phyloP scores from a whole-genome alignment of 1,140 invertebrate genomes.

The Goniozus legneri region DNA sequence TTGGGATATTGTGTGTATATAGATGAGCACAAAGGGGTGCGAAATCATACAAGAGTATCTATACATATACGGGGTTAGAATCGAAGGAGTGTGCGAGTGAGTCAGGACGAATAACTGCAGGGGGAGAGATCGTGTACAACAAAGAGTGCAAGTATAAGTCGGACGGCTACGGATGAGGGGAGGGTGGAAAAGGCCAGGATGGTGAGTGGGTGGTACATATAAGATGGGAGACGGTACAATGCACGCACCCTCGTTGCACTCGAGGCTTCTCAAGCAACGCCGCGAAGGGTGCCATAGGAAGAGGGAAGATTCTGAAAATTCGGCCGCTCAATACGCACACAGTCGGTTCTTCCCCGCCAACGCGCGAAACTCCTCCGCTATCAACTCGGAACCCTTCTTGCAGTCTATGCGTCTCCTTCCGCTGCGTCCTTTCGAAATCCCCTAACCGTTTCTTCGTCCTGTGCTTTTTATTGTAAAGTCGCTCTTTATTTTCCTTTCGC shows the following conservation, averaged over 20 bases:
- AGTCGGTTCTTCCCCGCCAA: no score
- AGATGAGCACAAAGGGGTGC: constrained; percentile 28
- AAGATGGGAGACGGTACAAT: constrained; percentile 44
- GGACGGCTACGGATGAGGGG: constrained; percentile 20
- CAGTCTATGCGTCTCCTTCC: constrained; percentile 5
- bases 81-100: constrained; percentile 26
- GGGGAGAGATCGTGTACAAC: constrained; percentile 24
- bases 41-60: constrained; percentile 33
- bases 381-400: constrained; percentile 1
- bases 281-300: constrained; percentile 20
- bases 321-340: constrained; percentile 41
- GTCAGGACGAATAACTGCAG: constrained; percentile 5
- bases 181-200: no score
- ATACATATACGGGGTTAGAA: constrained; percentile 26
- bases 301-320: constrained; percentile 43
- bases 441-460: no score
- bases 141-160: constrained; percentile 45
- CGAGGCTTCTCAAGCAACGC: constrained; percentile 41
- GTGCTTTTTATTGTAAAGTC: no score
- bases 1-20: not conserved
- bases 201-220: constrained; percentile 42
- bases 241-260: constrained; percentile 39
- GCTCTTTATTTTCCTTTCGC: no score
- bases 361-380: no score
- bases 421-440: constrained; percentile 22